These are phyloP conservation scores for Polypterus bichir DNA, from an alignment of 2,113 vertebrate genomes.

Conservation along the genomic window DNA sequence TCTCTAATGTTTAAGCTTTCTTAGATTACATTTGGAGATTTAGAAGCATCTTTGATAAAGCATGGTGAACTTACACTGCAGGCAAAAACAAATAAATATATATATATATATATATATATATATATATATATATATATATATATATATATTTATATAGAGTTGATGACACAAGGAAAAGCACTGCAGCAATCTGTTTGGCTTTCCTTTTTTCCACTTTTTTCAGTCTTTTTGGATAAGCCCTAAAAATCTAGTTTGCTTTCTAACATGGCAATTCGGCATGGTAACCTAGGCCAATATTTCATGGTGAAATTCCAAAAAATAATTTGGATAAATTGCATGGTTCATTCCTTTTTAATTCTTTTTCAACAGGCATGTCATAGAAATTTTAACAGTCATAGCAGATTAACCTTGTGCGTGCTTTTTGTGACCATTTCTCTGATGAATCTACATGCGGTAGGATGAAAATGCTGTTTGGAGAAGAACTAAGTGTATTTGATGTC, in stretches of 20 bases:
- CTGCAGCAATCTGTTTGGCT: constrained; percentile 11
- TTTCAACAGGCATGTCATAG: constrained; percentile 58
- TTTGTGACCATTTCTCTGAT: constrained; percentile 58
- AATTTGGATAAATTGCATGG: constrained; percentile 43
- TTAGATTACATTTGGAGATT: constrained; percentile 13
- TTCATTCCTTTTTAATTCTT: constrained; percentile 52
- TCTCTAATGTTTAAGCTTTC: constrained; percentile 5
- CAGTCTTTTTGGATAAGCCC: constrained; percentile 19
- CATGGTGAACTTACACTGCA: constrained; percentile 7
- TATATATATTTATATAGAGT: no score
- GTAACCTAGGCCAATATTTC: constrained; percentile 28
- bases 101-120: no score
- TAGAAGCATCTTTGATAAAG: constrained; percentile 2
- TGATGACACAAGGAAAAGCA: background rate
- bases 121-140: no score
- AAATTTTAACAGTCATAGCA: constrained; percentile 93
- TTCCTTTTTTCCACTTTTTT: constrained; percentile 8
- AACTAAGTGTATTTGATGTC: constrained; percentile 78
- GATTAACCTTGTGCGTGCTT: constrained; percentile 77
- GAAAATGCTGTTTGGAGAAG: constrained; percentile 77
- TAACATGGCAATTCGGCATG: constrained; percentile 31
- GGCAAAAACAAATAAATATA: no score
- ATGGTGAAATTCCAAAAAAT: constrained; percentile 26
- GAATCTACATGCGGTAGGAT: constrained; percentile 82
- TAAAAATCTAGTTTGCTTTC: constrained; percentile 24